These are phyloP conservation scores for Triplophysa siluroides DNA, from an alignment of 2,113 vertebrate genomes.

Conservation along the genomic window DNA sequence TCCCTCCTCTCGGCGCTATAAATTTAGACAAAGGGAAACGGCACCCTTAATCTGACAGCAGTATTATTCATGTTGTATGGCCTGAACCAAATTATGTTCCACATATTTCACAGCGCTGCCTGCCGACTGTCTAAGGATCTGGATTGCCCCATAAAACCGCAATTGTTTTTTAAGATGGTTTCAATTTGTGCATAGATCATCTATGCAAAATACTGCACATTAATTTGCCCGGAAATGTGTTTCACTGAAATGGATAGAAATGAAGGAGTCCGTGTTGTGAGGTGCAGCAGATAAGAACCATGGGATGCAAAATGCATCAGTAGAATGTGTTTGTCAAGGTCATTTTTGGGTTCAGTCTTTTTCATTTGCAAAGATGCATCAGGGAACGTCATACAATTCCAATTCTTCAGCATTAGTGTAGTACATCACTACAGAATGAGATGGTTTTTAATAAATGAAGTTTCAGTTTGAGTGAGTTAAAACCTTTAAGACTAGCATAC, in stretches of 20 bases:
- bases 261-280: background rate
- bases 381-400: no score
- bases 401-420: background rate
- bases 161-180: conserved; percentile 7
- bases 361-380: background rate
- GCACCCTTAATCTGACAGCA: conserved; percentile 8
- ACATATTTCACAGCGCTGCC: background rate
- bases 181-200: conserved; percentile 4
- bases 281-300: background rate
- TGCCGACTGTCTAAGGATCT: conserved; percentile 24
- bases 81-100: conserved; percentile 36
- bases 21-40: conserved; percentile 38
- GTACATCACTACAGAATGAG: background rate
- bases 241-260: background rate
- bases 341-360: background rate
- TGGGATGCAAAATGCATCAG: background rate
- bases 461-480: background rate
- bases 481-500: no score
- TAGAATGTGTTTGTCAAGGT: background rate
- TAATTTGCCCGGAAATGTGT: conserved; percentile 1
- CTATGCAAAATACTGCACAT: background rate
- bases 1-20: conserved; percentile 1
- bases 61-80: conserved; percentile 42
- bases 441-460: background rate
- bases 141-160: conserved; percentile 11